A percentile compares a stretch with the other conserved stretches of the same genome.
These are phyloP conservation scores for Tyrophagus putrescentiae DNA, from an alignment of 1,140 invertebrate genomes.

Conservation along the genomic window DNA sequence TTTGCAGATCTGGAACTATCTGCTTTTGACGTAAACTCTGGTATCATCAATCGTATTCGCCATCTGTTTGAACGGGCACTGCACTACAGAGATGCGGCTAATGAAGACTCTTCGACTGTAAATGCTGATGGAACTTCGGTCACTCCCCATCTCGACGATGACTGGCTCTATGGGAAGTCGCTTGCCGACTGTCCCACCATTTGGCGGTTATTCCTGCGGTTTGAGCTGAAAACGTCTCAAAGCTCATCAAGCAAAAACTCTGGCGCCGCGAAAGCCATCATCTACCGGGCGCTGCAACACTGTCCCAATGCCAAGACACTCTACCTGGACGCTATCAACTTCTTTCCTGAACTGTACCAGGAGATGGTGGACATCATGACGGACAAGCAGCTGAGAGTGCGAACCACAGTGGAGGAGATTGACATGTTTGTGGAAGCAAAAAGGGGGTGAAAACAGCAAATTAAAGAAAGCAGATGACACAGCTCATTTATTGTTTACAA, in stretches of 20 bases:
- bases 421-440: conserved; percentile 31
- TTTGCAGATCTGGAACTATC: not conserved
- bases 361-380: conserved; percentile 36
- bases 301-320: conserved; percentile 37
- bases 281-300: conserved; percentile 35
- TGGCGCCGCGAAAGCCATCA: conserved; percentile 32
- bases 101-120: not conserved
- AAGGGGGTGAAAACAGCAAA: conserved; percentile 19
- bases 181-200: conserved; percentile 20
- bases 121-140: not conserved
- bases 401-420: conserved; percentile 37
- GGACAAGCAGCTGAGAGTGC: conserved; percentile 36
- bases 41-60: conserved; percentile 14
- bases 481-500: no score
- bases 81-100: not conserved
- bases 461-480: no score
- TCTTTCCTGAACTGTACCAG: conserved; percentile 32
- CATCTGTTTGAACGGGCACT: conserved; percentile 14
- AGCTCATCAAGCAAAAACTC: not conserved
- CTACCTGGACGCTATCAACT: conserved; percentile 33
- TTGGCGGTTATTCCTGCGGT: conserved; percentile 28
- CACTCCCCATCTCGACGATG: not conserved
- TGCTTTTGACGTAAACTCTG: not conserved
- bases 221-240: conserved; percentile 22
- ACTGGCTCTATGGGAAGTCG: conserved; percentile 2